Evolutionary conservation across 2,797 vertebrate species (phyloP), one percentile per base, ranked within the genome.

Genomic region (Cuculus canorus): DNA sequence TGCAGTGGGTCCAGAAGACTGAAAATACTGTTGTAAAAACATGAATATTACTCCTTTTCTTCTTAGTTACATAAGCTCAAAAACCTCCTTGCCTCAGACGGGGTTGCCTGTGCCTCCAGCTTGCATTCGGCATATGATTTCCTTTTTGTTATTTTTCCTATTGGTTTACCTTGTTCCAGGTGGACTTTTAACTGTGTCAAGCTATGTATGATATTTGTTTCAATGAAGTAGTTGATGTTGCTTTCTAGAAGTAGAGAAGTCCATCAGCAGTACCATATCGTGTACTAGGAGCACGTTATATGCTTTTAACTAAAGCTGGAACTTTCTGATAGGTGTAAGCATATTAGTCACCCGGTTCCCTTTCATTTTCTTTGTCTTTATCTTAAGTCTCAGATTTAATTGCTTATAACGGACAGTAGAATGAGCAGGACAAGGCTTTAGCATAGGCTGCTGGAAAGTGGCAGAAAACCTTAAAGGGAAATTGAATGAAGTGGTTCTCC

Each of bases 241-340:
- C 10, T 37, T 79, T 72, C 47, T 24, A 41, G 57, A 24, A 45
- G 7, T 15, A 41, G 22, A 19, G 15, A 30, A 18, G 13, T 72
- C 32, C 33, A 25, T 35, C 5, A 23, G 33, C 30, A 50, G 30
- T 21, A n/a, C 16, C 10, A 1, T 48, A 2, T 9, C 59, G 21
- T 25, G 21, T 25, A 4, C 21, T 17, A 5, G 0, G 13, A 25
- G 11, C 0, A 2, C 10, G 7, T 28, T 17, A 3, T 2, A 2
- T n/a, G n/a, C 68, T 65, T 41, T 4, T 57, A 54, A 43, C 32
- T 65, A 5, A 48, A 28, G 23, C 64, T 82, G 52, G 48, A 65
- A n/a, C 77, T 73, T 77, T 71, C n/a, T 22, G 2, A 48, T 37
- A 50, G 35, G 22, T 54, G 21, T 59, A 59, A 37, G 33, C 47